Evolutionary conservation across 2,888 invertebrate genomes (phyloP), one percentile per base, ranked within the genome.

Genomic region (Drosophila rubida): DNA sequence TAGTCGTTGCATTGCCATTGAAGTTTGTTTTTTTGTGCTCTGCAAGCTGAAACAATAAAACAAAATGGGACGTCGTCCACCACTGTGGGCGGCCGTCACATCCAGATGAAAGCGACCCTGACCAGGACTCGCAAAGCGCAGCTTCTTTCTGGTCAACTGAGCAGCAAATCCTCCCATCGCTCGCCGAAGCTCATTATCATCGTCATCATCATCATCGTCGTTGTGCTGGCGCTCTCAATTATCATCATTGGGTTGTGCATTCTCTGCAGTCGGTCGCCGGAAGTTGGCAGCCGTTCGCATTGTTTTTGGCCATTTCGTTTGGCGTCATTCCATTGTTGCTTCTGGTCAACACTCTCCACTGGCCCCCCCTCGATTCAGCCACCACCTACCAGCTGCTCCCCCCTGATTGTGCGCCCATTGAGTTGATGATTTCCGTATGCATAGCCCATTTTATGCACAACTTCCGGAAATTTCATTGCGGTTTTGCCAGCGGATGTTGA

Each of bases 351-450:
- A 22, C 23, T 51, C 35, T 53, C 37, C 22, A 44, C 44, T 14
- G 32, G 13, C 23, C n/a, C n/a, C n/a, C n/a, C n/a, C 45, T 42
- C 14, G 25, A 14, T n/a, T 9, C 8, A 23, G 19, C 32, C 19
- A 8, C 7, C 25, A 8, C 7, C 25, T 7, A 11, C 54, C n/a
- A 11, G 7, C 19, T 6, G 2, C 39, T 23, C 16, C 22, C 49
- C 59, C 67, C 50, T 86, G 83, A 75, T 86, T 84, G 87, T 66
- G 78, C 88, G 88, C 67, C 88, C 88, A 86, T 88, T 75, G 88
- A 84, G 89, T 84, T 89, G 90, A 89, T 90, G 90, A 90, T 88
- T 90, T 90, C 90, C 90, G 90, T 88, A 88, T 89, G 90, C 86
- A 85, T 90, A 71, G 88, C 87, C 82, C 90, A 90, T 90, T 82